phyloP scores from a whole-genome alignment of 2,113 vertebrate species.

The Peromyscus leucopus region DNA sequence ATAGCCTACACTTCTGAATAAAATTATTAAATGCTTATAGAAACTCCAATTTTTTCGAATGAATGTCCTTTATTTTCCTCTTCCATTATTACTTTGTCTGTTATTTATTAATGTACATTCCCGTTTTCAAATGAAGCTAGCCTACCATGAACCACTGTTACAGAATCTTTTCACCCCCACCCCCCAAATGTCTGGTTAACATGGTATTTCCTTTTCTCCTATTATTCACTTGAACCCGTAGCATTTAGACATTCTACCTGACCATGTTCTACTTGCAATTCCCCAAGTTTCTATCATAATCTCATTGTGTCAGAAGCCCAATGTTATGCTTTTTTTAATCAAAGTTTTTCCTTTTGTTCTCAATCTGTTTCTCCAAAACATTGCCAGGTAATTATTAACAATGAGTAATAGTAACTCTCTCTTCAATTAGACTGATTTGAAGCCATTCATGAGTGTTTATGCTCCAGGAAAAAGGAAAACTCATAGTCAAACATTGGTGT shows the following conservation, averaged over 20 bases:
- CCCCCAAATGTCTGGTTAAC: neutral
- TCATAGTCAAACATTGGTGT: neutral
- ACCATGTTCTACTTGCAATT: too few relatives aligned
- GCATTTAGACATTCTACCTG: neutral
- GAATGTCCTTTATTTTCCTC: neutral
- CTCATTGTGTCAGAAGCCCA: neutral
- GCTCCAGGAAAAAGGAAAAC: neutral
- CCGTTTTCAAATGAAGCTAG: neutral
- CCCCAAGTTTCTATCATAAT: neutral
- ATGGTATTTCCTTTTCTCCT: neutral
- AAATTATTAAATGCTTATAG: conserved; percentile 10
- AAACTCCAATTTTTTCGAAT: neutral
- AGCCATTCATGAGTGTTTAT: neutral
- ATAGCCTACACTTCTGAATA: neutral
- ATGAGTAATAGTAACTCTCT: neutral
- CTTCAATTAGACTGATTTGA: neutral
- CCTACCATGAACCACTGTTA: neutral
- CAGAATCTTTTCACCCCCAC: neutral
- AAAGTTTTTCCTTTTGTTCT: neutral
- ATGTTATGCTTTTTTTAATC: neutral
- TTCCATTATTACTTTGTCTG: neutral
- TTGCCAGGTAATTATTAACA: neutral
- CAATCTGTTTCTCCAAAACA: neutral
- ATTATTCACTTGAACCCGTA: neutral
- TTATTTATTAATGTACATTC: neutral